A percentile compares a stretch with the other conserved stretches of the same genome.
phyloP scores from a whole-genome alignment of 2,113 vertebrate genomes.

The Notiomystis cincta region DNA sequence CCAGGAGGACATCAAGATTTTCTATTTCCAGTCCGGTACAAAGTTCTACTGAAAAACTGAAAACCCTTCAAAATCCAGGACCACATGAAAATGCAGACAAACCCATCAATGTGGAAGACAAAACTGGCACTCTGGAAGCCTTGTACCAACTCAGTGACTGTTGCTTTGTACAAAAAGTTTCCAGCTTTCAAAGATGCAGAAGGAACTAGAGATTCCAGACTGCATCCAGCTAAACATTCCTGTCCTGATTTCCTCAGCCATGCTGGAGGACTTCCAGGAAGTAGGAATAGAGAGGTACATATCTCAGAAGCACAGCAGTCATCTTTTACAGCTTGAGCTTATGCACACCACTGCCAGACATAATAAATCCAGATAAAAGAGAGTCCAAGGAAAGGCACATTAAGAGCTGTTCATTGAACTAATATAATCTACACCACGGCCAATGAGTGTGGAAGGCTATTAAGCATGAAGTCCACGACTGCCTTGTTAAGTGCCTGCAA shows the following conservation, averaged over 20 bases:
- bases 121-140: not conserved
- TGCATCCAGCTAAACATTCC: not conserved
- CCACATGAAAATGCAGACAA: not conserved
- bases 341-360: not conserved
- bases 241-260: not conserved
- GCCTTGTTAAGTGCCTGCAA: not conserved
- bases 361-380: slow-evolving; percentile 29
- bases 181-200: not conserved
- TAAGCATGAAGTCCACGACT: not conserved
- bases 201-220: not conserved
- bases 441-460: slow-evolving; percentile 4
- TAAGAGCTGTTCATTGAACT: slow-evolving; percentile 12
- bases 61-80: not conserved
- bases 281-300: not conserved
- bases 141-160: not conserved
- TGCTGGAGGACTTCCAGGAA: not conserved
- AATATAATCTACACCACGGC: not conserved
- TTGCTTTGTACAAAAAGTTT: not conserved
- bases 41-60: not conserved
- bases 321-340: not conserved
- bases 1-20: not conserved
- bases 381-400: not conserved
- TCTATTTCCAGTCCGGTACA: not conserved
- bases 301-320: not conserved
- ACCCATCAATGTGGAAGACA: not conserved